A percentile compares a stretch with the other conserved stretches of the same genome.
Conservation (phyloP, 2,113 vertebrate genomes). For the Scalopus aquaticus region DNA sequence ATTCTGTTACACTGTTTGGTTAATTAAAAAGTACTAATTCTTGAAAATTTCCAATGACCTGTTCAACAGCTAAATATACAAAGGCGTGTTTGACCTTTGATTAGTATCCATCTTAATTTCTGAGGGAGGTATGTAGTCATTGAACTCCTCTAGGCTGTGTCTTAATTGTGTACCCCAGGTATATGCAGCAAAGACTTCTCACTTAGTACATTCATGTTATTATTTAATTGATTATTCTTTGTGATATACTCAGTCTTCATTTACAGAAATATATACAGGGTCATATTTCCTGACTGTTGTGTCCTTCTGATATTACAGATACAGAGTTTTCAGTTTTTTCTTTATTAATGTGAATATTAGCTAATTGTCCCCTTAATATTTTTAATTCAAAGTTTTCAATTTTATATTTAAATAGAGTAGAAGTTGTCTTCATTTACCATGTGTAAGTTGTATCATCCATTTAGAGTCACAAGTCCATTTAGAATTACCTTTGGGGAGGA, state of each 20-base stretch:
- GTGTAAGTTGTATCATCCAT: not conserved
- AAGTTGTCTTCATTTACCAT: not conserved
- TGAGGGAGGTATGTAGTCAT: not conserved
- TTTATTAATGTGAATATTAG: not conserved
- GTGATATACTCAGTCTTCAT: not conserved
- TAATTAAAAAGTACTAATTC: conserved; percentile 47
- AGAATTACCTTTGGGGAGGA: not conserved
- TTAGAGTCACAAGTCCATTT: conserved; percentile 36
- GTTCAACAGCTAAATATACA: conserved; percentile 27
- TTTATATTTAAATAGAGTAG: conserved; percentile 1
- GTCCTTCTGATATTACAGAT: not conserved
- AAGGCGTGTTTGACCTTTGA: conserved; percentile 30
- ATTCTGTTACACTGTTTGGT: not conserved
- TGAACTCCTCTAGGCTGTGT: not conserved
- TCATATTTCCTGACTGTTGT: not conserved
- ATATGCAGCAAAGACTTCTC: not conserved
- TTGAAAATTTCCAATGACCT: conserved; percentile 40
- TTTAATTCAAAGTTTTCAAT: not conserved
- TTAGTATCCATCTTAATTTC: conserved; percentile 48
- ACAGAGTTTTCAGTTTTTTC: not conserved
- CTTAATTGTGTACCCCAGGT: not conserved
- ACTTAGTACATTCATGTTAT: not conserved
- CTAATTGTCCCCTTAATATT: not conserved
- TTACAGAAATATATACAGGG: not conserved
- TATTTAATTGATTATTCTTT: not conserved